phyloP scores from a whole-genome alignment of 2,888 invertebrate genomes.

The Ophraella communa region DNA sequence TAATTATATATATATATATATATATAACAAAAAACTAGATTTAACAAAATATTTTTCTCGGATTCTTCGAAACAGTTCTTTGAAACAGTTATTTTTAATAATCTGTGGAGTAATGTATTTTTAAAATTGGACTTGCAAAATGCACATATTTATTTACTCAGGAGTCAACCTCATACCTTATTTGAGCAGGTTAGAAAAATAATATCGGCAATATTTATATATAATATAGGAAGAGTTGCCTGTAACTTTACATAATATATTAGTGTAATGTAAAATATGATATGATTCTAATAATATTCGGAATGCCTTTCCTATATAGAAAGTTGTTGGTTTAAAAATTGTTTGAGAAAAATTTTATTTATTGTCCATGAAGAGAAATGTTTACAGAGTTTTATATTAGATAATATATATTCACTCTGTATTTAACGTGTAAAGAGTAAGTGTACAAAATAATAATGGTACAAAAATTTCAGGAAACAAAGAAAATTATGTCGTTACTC shows the following conservation, averaged over 20 bases:
- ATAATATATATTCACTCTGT: constrained; percentile 35
- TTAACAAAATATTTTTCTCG: neutral
- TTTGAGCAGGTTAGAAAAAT: constrained; percentile 41
- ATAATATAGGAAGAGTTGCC: constrained; percentile 28
- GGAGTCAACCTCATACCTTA: constrained; percentile 52
- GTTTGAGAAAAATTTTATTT: constrained; percentile 45
- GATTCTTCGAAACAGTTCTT: neutral
- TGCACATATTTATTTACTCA: constrained; percentile 54
- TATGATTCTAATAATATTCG: constrained; percentile 36
- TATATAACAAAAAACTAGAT: neutral
- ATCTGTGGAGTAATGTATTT: neutral
- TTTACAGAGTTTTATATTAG: constrained; percentile 41
- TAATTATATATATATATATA: too few relatives aligned
- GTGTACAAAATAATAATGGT: constrained; percentile 57
- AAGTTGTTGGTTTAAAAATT: constrained; percentile 46
- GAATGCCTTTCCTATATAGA: constrained; percentile 47
- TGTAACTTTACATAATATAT: constrained; percentile 34
- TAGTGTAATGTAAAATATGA: constrained; percentile 30
- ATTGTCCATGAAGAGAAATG: constrained; percentile 37
- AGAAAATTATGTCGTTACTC: constrained; percentile 43
- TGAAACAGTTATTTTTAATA: neutral
- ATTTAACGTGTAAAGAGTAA: constrained; percentile 30
- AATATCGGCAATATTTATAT: constrained; percentile 37
- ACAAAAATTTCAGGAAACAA: constrained; percentile 57
- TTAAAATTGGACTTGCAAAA: constrained; percentile 36